These are phyloP conservation scores for Ceratina calcarata DNA, from an alignment of 1,140 invertebrate species.

Conservation along the genomic window DNA sequence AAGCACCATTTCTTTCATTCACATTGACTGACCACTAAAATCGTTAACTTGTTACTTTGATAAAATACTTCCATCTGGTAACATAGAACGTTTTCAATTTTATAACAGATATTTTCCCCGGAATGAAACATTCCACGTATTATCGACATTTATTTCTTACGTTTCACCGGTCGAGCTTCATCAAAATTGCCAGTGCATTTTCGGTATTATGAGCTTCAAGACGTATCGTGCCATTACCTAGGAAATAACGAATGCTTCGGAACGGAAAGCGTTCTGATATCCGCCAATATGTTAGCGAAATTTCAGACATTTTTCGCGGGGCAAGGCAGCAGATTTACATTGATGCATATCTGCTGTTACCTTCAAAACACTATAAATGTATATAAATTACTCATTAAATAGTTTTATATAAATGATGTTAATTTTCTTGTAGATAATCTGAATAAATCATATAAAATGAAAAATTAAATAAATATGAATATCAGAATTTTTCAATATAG, in stretches of 20 bases:
- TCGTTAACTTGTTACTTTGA: too few species aligned
- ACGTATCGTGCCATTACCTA: not conserved
- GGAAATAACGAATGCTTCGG: not conserved
- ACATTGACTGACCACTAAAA: too few species aligned
- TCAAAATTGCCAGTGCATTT: constrained; percentile 7
- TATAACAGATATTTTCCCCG: not conserved
- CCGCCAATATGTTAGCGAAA: not conserved
- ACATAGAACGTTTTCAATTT: not conserved
- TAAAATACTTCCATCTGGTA: too few species aligned
- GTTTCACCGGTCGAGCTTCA: not conserved
- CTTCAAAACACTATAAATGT: not conserved
- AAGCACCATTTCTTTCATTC: too few species aligned
- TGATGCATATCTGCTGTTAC: not conserved
- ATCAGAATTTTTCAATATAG: too few species aligned
- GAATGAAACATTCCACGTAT: not conserved
- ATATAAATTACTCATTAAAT: too few species aligned
- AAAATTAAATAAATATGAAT: too few species aligned
- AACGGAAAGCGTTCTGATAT: not conserved
- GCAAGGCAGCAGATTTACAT: not conserved
- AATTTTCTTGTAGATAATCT: not conserved
- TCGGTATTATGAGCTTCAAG: not conserved
- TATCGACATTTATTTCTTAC: not conserved
- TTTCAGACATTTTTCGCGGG: not conserved
- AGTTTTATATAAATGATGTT: not conserved
- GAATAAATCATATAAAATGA: too few species aligned